Percentiles rank a stretch among this genome's conserved stretches.
Conservation (phyloP, 2,888 invertebrate species). For the Caradrina kadenii region DNA sequence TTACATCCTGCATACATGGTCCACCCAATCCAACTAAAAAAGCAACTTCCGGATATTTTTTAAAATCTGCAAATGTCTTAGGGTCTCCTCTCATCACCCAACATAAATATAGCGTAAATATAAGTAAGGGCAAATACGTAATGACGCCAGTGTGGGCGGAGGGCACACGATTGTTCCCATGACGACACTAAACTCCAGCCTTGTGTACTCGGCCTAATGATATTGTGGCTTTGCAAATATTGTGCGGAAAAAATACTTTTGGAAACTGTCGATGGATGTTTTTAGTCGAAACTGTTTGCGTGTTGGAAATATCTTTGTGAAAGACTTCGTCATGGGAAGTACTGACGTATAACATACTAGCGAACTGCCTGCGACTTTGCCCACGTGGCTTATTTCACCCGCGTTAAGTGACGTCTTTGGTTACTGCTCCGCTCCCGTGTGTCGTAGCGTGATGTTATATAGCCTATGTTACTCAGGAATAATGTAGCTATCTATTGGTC, state of each 20-base stretch:
- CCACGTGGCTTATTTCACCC: too few relatives aligned
- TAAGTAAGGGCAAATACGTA: slow-evolving; percentile 37
- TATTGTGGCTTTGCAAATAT: slow-evolving; percentile 56
- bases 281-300: slow-evolving; percentile 4
- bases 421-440: too few relatives aligned
- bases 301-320: neutral
- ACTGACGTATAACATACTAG: too few relatives aligned
- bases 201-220: slow-evolving; percentile 62
- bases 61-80: neutral
- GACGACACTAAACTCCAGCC: slow-evolving; percentile 55
- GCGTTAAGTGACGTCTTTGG: too few relatives aligned
- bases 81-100: slow-evolving; percentile 1
- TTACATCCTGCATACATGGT: too few relatives aligned
- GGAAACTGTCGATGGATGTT: slow-evolving; percentile 10
- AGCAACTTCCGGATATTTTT: too few relatives aligned
- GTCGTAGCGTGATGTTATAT: too few relatives aligned
- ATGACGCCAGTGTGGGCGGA: slow-evolving; percentile 48
- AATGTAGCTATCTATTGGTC: too few relatives aligned
- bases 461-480: too few relatives aligned
- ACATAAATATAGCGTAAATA: slow-evolving; percentile 25
- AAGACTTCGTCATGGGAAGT: neutral
- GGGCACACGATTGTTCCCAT: slow-evolving; percentile 52
- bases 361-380: too few relatives aligned
- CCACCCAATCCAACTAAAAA: too few relatives aligned
- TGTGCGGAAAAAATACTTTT: slow-evolving; percentile 23